Conservation (phyloP, 2,888 invertebrate genomes). For the Dyspetes luteomarginatus region DNA sequence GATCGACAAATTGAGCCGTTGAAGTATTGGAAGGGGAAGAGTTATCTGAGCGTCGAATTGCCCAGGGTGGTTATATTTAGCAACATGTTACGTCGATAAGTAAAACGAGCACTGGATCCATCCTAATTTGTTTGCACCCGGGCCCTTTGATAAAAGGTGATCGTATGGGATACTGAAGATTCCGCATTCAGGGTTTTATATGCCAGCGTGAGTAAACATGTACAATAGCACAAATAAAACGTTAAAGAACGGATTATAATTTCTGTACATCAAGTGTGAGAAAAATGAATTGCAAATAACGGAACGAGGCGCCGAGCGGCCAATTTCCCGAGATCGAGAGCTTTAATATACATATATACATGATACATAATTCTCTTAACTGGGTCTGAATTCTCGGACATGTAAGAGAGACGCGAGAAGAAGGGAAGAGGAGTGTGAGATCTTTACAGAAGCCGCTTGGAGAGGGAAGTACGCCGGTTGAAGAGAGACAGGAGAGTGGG, state of each 20-base stretch:
- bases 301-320: constrained; percentile 56
- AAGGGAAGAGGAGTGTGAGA: constrained; percentile 54
- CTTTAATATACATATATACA: constrained; percentile 26
- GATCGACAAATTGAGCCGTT: constrained; percentile 60
- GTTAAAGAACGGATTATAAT: constrained; percentile 57
- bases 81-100: constrained; percentile 18
- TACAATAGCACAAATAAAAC: constrained; percentile 2
- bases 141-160: not conserved
- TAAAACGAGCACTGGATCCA: not conserved
- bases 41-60: constrained; percentile 44
- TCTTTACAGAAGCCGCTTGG: constrained; percentile 42
- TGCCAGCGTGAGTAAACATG: constrained; percentile 1
- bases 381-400: constrained; percentile 62
- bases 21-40: constrained; percentile 35
- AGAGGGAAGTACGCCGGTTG: constrained; percentile 40
- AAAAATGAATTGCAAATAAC: constrained; percentile 40
- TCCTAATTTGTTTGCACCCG: constrained; percentile 11
- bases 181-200: constrained; percentile 21
- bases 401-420: constrained; percentile 35
- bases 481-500: constrained; percentile 60
- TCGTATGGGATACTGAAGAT: constrained; percentile 19
- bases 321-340: constrained; percentile 50
- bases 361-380: constrained; percentile 49
- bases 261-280: constrained; percentile 3
- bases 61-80: not conserved